Evolutionary conservation across 2,888 invertebrate genomes (phyloP).

Genomic region (Rotaria macrura): DNA sequence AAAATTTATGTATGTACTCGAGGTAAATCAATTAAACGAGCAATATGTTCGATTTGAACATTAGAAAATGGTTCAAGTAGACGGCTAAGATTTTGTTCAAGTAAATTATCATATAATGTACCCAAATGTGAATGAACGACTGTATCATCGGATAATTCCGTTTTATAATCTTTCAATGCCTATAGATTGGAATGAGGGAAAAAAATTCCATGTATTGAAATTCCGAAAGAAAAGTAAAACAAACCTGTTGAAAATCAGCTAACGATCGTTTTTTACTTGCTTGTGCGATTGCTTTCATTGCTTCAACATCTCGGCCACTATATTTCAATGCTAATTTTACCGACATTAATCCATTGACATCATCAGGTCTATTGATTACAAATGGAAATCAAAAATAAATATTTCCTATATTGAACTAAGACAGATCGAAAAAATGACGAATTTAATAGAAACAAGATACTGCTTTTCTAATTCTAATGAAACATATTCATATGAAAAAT

Average conservation of each 20-base stretch:
- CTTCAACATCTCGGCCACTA: constrained; percentile 84
- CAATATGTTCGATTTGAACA: constrained; percentile 80
- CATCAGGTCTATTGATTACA: constrained; percentile 65
- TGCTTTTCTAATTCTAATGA: no score
- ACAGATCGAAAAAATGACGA: no score
- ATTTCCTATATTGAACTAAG: no score
- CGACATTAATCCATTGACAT: constrained; percentile 82
- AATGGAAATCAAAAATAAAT: background rate
- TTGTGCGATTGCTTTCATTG: constrained; percentile 90
- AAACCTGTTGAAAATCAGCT: constrained; percentile 74
- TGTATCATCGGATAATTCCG: constrained; percentile 82
- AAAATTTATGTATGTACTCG: constrained; percentile 21
- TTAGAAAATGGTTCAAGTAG: constrained; percentile 96
- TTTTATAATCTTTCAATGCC: constrained; percentile 71
- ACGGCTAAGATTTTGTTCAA: constrained; percentile 94
- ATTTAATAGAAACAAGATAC: no score
- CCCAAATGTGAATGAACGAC: constrained; percentile 92
- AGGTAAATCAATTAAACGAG: constrained; percentile 66
- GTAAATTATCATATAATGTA: constrained; percentile 89
- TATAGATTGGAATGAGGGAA: no score
- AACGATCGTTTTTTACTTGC: constrained; percentile 91
- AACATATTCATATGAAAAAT: no score
- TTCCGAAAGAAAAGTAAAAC: no score
- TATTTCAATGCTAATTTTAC: constrained; percentile 94
- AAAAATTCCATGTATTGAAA: no score